Evolutionary conservation across 2,113 vertebrate species (phyloP).

Genomic region (Phocoena sinus): DNA sequence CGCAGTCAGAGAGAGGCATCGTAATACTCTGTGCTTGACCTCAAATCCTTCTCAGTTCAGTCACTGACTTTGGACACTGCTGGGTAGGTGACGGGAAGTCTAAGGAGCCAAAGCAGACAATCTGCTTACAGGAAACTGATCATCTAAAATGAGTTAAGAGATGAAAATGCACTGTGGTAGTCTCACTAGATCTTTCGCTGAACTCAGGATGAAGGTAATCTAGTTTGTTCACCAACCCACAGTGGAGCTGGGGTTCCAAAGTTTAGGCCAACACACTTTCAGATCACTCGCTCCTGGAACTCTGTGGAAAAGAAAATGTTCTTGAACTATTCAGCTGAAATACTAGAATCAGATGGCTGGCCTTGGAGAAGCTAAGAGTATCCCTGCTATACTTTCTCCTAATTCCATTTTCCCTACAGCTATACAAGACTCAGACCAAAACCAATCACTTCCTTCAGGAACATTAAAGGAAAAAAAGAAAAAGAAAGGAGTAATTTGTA

Average conservation of each 20-base stretch:
- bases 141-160: not conserved
- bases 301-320: not conserved
- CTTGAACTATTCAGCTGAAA: conserved; percentile 7
- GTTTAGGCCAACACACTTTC: not conserved
- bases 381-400: not conserved
- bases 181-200: not conserved
- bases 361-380: not conserved
- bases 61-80: not conserved
- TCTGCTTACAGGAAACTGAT: not conserved
- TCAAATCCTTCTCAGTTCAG: not conserved
- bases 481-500: conserved; percentile 10
- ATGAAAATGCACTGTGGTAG: not conserved
- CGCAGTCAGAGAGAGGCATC: not conserved
- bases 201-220: not conserved
- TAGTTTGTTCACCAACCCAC: not conserved
- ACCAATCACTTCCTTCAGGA: not conserved
- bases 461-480: not conserved
- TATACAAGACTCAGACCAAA: conserved; percentile 18
- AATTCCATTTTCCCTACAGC: not conserved
- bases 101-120: not conserved
- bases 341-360: not conserved
- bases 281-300: not conserved
- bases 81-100: not conserved
- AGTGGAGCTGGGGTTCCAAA: not conserved
- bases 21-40: not conserved